Conservation (phyloP, 2,113 vertebrate genomes). For the Bolborhynchus lineola region DNA sequence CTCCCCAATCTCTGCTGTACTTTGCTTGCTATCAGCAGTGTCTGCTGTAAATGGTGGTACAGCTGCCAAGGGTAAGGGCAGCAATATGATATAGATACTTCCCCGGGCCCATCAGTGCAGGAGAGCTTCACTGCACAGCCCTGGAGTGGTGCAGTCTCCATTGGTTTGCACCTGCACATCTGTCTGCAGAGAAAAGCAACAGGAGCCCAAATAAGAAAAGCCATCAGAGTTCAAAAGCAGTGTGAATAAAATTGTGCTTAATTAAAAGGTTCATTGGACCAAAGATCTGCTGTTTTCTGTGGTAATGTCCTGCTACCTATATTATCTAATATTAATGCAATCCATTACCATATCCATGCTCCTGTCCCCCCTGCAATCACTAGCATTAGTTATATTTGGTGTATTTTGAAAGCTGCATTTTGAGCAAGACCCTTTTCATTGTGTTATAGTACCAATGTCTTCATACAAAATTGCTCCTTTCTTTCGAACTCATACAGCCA, state of each 20-base stretch:
- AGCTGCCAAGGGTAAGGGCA: not conserved
- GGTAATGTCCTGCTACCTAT: not conserved
- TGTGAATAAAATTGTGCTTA: too few species aligned
- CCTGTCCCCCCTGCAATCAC: not conserved
- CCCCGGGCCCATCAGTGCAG: rapidly evolving
- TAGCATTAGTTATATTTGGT: not conserved
- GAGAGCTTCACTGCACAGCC: rapidly evolving
- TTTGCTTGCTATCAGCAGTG: not conserved
- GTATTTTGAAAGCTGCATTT: not conserved
- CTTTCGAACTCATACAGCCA: not conserved
- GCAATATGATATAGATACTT: rapidly evolving
- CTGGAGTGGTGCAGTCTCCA: rapidly evolving
- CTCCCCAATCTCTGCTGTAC: not conserved
- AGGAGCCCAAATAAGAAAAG: rapidly evolving
- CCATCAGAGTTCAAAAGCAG: rapidly evolving
- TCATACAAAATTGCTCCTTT: not conserved
- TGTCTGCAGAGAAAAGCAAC: not conserved
- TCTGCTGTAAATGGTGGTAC: not conserved
- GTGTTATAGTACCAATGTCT: not conserved
- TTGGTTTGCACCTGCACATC: not conserved
- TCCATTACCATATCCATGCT: not conserved
- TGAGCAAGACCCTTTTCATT: not conserved
- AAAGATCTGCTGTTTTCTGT: not conserved
- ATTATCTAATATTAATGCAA: not conserved
- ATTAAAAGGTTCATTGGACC: not conserved